Evolutionary conservation across 2,888 invertebrate species (phyloP).

Genomic region (Auanema freiburgensis): DNA sequence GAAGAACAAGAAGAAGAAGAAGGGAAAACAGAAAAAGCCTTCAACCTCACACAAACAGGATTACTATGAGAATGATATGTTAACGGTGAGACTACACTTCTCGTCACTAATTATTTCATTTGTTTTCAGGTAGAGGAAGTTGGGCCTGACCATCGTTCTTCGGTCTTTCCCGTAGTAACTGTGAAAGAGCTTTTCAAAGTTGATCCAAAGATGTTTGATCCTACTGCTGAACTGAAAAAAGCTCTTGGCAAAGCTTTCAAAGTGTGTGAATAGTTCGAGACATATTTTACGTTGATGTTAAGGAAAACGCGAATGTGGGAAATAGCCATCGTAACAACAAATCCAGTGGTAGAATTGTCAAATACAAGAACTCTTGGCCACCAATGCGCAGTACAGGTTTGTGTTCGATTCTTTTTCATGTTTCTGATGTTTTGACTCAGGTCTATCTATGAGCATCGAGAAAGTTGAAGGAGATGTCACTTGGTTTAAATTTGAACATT

Average conservation of each 20-base stretch:
- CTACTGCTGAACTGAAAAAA: slow-evolving; percentile 46
- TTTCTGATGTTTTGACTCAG: slow-evolving; percentile 12
- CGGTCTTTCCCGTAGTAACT: neutral
- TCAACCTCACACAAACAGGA: slow-evolving; percentile 7
- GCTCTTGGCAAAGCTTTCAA: slow-evolving; percentile 48
- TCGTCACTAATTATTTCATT: neutral
- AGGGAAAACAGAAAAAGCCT: slow-evolving; percentile 11
- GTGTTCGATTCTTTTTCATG: too few relatives aligned
- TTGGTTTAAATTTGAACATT: slow-evolving; percentile 6
- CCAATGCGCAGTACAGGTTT: slow-evolving; percentile 29
- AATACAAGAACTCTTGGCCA: slow-evolving; percentile 44
- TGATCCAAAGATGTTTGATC: slow-evolving; percentile 47
- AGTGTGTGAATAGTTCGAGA: slow-evolving; percentile 3
- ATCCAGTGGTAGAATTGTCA: slow-evolving; percentile 39
- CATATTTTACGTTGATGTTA: neutral
- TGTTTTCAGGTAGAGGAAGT: neutral
- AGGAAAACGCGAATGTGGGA: neutral
- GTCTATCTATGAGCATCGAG: slow-evolving; percentile 38
- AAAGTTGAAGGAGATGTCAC: slow-evolving; percentile 16
- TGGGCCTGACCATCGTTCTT: neutral
- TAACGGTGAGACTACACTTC: neutral
- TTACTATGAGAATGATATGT: neutral
- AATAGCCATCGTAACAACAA: slow-evolving; percentile 5
- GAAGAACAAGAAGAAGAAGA: slow-evolving; percentile 22
- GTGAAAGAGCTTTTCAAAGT: slow-evolving; percentile 20